Conservation (phyloP, 2,888 invertebrate species). For the Limenitis camilla region DNA sequence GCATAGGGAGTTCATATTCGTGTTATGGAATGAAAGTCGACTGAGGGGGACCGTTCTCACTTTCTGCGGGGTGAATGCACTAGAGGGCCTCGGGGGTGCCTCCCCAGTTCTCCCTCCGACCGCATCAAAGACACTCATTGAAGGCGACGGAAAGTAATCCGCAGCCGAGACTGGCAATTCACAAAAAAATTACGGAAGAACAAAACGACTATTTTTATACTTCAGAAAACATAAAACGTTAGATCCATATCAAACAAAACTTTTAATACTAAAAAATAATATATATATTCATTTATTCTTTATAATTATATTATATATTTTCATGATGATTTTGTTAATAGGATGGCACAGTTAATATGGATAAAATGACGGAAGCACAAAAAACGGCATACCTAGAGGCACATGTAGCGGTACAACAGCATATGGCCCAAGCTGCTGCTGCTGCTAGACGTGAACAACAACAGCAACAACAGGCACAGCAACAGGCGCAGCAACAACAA, state of each 20-base stretch:
- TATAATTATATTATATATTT: slow-evolving; percentile 25
- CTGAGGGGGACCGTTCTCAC: slow-evolving; percentile 58
- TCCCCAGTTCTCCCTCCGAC: slow-evolving; percentile 52
- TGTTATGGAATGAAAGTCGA: slow-evolving; percentile 59
- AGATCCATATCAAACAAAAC: too few species aligned
- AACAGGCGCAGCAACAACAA: slow-evolving; percentile 57
- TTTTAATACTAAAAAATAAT: too few species aligned
- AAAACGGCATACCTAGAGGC: slow-evolving; percentile 84
- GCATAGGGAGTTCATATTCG: slow-evolving; percentile 53
- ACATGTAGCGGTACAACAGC: slow-evolving; percentile 84
- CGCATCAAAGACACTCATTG: slow-evolving; percentile 64
- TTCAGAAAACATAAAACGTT: not conserved
- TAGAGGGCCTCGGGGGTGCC: slow-evolving; percentile 59
- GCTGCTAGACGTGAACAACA: slow-evolving; percentile 68
- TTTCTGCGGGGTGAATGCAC: slow-evolving; percentile 73
- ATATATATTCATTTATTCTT: slow-evolving; percentile 81
- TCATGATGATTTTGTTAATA: slow-evolving; percentile 31
- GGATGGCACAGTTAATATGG: slow-evolving; percentile 82
- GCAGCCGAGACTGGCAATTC: slow-evolving; percentile 17
- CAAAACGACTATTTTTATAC: not conserved
- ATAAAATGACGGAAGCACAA: slow-evolving; percentile 84
- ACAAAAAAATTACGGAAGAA: slow-evolving; percentile 22
- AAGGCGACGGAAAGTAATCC: slow-evolving; percentile 40
- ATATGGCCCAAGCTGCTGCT: slow-evolving; percentile 83
- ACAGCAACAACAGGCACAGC: slow-evolving; percentile 58